Conservation (phyloP, 2,888 invertebrate genomes). For the Drepana falcataria region DNA sequence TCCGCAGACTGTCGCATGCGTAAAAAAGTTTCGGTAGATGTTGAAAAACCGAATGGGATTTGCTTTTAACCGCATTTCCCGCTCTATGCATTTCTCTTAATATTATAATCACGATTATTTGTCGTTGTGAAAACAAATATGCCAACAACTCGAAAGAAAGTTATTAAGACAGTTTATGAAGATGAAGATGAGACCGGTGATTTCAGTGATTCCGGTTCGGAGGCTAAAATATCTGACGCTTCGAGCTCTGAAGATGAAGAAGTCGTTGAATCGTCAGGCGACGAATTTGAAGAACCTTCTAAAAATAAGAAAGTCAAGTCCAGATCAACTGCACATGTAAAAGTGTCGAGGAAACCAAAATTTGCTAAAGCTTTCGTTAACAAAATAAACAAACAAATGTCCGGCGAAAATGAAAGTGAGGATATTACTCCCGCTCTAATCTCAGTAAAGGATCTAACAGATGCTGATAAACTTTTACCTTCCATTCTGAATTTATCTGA, state of each 20-base stretch:
- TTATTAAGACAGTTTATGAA: slow-evolving; percentile 64
- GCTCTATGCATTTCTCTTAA: no score
- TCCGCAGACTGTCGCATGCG: no score
- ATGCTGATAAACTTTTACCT: slow-evolving; percentile 66
- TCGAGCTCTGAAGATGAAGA: slow-evolving; percentile 55
- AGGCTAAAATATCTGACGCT: slow-evolving; percentile 59
- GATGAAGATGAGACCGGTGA: slow-evolving; percentile 58
- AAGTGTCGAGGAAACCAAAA: slow-evolving; percentile 27
- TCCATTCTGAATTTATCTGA: slow-evolving; percentile 68
- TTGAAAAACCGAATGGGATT: no score
- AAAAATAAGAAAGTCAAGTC: slow-evolving; percentile 20
- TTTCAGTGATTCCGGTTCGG: slow-evolving; percentile 74
- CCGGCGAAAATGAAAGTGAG: slow-evolving; percentile 27
- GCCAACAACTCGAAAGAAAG: slow-evolving; percentile 64
- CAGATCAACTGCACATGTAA: slow-evolving; percentile 9
- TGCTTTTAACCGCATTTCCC: no score
- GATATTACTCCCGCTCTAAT: slow-evolving; percentile 29
- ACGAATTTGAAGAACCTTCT: slow-evolving; percentile 39
- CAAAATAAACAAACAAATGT: slow-evolving; percentile 46
- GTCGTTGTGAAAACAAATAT: slow-evolving; percentile 23
- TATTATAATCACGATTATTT: no score
- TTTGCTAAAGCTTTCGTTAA: slow-evolving; percentile 46
- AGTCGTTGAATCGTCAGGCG: slow-evolving; percentile 42
- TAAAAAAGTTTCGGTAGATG: no score
- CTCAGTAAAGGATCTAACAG: slow-evolving; percentile 64